Evolutionary conservation across 2,797 vertebrate species (phyloP).

Genomic region (Acridotheres tristis): DNA sequence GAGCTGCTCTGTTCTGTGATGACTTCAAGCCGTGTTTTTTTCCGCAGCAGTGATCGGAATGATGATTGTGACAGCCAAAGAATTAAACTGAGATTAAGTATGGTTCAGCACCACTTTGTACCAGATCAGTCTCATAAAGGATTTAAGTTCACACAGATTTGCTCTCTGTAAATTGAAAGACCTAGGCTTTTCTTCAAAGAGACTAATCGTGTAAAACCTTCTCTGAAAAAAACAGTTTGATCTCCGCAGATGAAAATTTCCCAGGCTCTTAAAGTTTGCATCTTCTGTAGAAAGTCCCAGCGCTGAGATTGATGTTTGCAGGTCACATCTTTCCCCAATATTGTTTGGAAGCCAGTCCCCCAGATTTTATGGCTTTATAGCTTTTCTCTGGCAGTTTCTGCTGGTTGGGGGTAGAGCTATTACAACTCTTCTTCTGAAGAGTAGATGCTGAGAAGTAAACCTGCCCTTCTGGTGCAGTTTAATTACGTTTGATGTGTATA

Average conservation of each 20-base stretch:
- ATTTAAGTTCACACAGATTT: background rate
- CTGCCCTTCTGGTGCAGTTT: background rate
- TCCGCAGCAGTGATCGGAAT: background rate
- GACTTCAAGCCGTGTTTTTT: background rate
- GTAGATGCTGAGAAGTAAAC: background rate
- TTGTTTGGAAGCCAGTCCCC: background rate
- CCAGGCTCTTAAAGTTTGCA: background rate
- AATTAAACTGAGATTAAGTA: background rate
- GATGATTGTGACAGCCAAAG: background rate
- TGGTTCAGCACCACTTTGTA: background rate
- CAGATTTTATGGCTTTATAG: background rate
- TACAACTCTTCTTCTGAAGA: background rate
- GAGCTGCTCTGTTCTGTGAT: background rate
- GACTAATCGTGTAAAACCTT: background rate
- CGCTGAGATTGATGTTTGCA: background rate
- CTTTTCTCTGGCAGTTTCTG: background rate
- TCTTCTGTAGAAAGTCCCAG: background rate
- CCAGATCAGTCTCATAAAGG: background rate
- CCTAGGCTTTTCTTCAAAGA: background rate
- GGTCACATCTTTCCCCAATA: background rate
- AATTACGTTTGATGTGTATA: background rate
- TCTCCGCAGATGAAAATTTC: background rate
- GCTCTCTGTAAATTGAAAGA: background rate
- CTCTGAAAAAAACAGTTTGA: background rate
- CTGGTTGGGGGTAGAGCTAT: background rate